Evolutionary conservation across 2,113 vertebrate genomes (phyloP).

Genomic region (Leptocoma aspasia): DNA sequence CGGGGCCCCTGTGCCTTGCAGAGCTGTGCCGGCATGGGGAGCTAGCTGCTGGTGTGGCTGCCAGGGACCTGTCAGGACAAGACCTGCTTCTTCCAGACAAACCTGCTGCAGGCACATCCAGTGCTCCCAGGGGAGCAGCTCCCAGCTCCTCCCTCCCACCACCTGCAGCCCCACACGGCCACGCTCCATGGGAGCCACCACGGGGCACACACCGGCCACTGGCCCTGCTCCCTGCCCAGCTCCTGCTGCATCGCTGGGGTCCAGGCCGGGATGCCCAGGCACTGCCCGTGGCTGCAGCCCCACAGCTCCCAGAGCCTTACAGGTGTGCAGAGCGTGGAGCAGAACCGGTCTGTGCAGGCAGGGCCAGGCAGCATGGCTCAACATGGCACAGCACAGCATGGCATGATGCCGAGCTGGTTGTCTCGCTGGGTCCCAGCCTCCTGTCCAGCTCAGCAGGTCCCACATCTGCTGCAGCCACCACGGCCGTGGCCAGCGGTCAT

Average conservation of each 20-base stretch:
- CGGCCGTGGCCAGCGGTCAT: not conserved
- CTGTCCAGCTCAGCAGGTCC: not conserved
- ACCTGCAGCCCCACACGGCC: not conserved
- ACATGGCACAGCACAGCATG: not conserved
- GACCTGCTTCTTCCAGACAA: constrained; percentile 65
- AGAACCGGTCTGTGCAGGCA: constrained; percentile 17
- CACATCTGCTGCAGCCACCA: not conserved
- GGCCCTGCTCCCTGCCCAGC: accelerated
- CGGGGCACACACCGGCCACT: accelerated
- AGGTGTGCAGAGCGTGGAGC: not conserved
- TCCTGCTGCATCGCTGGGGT: accelerated
- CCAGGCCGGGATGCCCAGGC: accelerated
- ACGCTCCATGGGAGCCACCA: accelerated
- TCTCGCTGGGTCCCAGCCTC: not conserved
- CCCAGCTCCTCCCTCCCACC: constrained; percentile 37
- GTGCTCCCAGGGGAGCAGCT: constrained; percentile 6
- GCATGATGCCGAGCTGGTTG: not conserved
- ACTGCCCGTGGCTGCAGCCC: not conserved
- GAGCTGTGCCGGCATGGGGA: not conserved
- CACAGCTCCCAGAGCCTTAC: not conserved
- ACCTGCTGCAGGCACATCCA: constrained; percentile 55
- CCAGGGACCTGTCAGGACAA: constrained; percentile 61
- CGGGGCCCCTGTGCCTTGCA: not conserved
- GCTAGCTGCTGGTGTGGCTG: not conserved
- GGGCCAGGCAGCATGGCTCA: not conserved